Evolutionary conservation across 2,888 invertebrate species (phyloP).

Genomic region (Elysia crispata): DNA sequence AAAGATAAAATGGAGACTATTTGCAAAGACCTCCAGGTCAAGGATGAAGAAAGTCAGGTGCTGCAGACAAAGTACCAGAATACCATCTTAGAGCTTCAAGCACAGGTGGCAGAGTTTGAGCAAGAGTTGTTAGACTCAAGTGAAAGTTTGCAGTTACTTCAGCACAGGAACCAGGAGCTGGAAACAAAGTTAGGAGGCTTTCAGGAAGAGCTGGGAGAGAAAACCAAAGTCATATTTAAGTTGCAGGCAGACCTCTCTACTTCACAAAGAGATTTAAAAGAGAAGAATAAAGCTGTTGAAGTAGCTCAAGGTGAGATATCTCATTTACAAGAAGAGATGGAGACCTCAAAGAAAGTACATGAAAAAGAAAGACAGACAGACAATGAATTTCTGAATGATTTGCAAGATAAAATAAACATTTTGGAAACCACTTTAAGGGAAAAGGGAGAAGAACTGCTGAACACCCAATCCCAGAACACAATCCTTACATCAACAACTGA

Average conservation of each 20-base stretch:
- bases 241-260: slow-evolving; percentile 29
- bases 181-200: slow-evolving; percentile 20
- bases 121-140: slow-evolving; percentile 22
- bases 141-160: neutral
- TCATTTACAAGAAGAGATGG: too few relatives aligned
- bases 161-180: slow-evolving; percentile 6
- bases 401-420: slow-evolving; percentile 7
- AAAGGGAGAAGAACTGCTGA: slow-evolving; percentile 23
- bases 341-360: too few relatives aligned
- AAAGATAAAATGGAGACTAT: slow-evolving; percentile 20
- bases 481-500: slow-evolving; percentile 20
- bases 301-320: neutral
- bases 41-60: slow-evolving; percentile 31
- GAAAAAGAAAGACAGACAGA: too few relatives aligned
- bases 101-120: slow-evolving; percentile 37
- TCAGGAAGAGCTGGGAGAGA: slow-evolving; percentile 41
- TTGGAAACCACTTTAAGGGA: slow-evolving; percentile 26
- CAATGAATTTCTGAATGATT: too few relatives aligned
- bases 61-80: slow-evolving; percentile 34
- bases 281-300: slow-evolving; percentile 21
- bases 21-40: slow-evolving; percentile 17
- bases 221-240: slow-evolving; percentile 25
- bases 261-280: slow-evolving; percentile 9
- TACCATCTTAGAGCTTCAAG: slow-evolving; percentile 36
- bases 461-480: neutral